Evolutionary conservation across 2,797 vertebrate species (phyloP).

Genomic region (Hipposideros larvatus): DNA sequence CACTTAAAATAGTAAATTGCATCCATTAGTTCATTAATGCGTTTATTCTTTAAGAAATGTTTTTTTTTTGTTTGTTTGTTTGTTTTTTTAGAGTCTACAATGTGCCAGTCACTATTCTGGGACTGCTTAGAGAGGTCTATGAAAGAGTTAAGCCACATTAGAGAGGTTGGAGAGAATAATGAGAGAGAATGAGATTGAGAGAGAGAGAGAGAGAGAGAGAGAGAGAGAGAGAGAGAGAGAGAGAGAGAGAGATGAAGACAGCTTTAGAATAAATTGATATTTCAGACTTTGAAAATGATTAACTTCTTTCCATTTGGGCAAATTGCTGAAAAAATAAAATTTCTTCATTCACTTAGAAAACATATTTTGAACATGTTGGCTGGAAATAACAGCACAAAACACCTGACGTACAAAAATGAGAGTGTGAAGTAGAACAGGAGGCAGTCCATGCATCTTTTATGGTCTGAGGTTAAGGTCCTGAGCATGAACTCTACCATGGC

Average conservation of each 20-base stretch:
- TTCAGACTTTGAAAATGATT: neutral
- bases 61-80: too few species aligned
- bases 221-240: neutral
- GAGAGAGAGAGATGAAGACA: neutral
- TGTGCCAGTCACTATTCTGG: neutral
- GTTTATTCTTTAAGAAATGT: neutral
- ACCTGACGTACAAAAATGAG: neutral
- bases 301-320: neutral
- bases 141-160: neutral
- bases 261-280: neutral
- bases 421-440: neutral
- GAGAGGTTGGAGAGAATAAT: neutral
- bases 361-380: neutral
- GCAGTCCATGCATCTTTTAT: neutral
- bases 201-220: neutral
- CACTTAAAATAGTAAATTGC: neutral
- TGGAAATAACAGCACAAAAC: neutral
- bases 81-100: neutral
- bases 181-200: neutral
- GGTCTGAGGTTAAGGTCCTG: neutral
- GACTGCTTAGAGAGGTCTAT: neutral
- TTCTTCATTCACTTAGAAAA: neutral
- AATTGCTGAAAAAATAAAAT: neutral
- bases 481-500: rapidly evolving
- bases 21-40: neutral